Conservation (phyloP, 1,140 invertebrate genomes). For the Cepaea nemoralis region DNA sequence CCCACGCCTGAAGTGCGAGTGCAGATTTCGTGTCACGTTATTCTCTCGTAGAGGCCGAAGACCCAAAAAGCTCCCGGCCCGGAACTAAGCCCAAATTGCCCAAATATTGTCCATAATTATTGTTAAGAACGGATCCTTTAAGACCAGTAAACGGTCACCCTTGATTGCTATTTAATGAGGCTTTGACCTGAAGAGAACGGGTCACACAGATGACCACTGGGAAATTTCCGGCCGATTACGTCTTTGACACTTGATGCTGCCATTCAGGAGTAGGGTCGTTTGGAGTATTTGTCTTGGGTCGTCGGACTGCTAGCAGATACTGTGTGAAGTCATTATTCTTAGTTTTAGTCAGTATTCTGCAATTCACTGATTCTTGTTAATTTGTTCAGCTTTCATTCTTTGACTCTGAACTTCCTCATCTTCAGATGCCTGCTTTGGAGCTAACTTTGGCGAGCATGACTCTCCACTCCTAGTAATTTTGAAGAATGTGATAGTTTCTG, state of each 20-base stretch:
- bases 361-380: too few species aligned
- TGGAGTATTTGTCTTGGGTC: neutral
- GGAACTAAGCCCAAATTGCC: neutral
- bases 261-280: neutral
- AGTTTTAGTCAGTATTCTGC: too few species aligned
- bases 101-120: neutral
- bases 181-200: neutral
- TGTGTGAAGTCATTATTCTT: too few species aligned
- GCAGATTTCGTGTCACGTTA: neutral
- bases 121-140: constrained; percentile 14
- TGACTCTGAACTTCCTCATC: too few species aligned
- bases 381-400: too few species aligned
- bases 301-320: too few species aligned
- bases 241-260: neutral
- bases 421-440: too few species aligned
- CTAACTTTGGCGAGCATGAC: too few species aligned
- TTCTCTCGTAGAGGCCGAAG: neutral
- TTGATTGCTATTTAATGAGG: constrained; percentile 16
- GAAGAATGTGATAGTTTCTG: too few species aligned
- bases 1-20: neutral
- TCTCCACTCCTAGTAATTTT: too few species aligned
- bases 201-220: neutral
- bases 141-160: constrained; percentile 1
- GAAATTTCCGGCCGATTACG: neutral
- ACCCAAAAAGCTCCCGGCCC: neutral